phyloP scores from a whole-genome alignment of 1,140 invertebrate species.

The Bombus confusus region DNA sequence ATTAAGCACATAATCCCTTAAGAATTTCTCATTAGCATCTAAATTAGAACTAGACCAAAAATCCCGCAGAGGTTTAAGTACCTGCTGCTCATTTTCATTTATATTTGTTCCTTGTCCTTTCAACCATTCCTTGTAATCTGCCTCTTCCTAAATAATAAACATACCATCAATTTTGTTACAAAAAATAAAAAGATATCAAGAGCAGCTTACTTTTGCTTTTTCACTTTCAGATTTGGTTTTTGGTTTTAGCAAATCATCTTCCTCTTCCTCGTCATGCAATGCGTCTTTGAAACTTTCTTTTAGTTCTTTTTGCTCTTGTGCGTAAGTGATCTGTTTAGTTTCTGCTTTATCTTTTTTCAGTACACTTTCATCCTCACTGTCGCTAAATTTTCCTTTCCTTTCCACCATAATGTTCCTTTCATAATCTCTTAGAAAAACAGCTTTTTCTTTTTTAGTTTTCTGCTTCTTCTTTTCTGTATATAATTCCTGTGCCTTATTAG shows the following conservation, averaged over 20 bases:
- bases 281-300: slow-evolving; percentile 86
- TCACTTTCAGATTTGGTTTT: slow-evolving; percentile 86
- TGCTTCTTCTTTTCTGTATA: slow-evolving; percentile 63
- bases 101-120: slow-evolving; percentile 89
- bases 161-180: neutral
- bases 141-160: slow-evolving; percentile 81
- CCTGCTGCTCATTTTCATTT: slow-evolving; percentile 85
- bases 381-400: slow-evolving; percentile 85
- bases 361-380: slow-evolving; percentile 82
- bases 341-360: slow-evolving; percentile 44
- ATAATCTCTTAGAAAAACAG: slow-evolving; percentile 90
- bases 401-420: slow-evolving; percentile 90
- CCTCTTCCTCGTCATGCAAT: slow-evolving; percentile 82
- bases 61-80: slow-evolving; percentile 89
- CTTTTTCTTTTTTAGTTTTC: slow-evolving; percentile 83
- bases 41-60: slow-evolving; percentile 93
- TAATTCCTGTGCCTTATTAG: slow-evolving; percentile 67
- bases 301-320: slow-evolving; percentile 87
- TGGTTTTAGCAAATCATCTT: slow-evolving; percentile 83
- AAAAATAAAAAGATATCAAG: neutral
- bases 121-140: slow-evolving; percentile 91
- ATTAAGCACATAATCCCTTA: slow-evolving; percentile 96
- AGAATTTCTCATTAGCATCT: slow-evolving; percentile 92
- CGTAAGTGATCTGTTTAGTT: slow-evolving; percentile 83
- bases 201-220: slow-evolving; percentile 76